Percentiles rank a stretch among this genome's conserved stretches.
These are phyloP conservation scores for Gadus macrocephalus DNA, from an alignment of 2,113 vertebrate genomes.

Conservation along the genomic window DNA sequence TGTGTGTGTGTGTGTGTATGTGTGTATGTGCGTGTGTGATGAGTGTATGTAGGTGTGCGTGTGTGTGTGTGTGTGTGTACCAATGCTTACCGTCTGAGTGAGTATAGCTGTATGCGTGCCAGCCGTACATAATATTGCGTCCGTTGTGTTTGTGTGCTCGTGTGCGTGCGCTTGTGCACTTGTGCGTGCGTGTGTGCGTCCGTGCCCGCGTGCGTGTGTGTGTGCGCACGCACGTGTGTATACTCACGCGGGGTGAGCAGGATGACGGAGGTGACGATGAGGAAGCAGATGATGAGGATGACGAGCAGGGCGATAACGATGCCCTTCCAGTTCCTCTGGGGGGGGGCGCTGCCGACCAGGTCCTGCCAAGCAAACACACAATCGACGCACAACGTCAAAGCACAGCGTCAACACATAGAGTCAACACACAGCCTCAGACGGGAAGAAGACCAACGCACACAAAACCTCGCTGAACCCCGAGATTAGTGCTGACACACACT, in stretches of 20 bases:
- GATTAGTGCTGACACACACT: neutral
- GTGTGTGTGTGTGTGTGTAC: neutral
- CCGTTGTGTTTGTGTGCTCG: neutral
- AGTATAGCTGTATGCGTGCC: neutral
- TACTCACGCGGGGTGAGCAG: conserved; percentile 90
- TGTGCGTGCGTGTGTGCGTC: neutral
- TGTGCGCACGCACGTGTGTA: conserved; percentile 2
- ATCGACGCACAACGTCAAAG: neutral
- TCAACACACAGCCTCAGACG: neutral
- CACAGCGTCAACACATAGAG: conserved; percentile 1
- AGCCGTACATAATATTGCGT: neutral
- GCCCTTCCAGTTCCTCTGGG: conserved; percentile 98
- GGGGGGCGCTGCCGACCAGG: conserved; percentile 91
- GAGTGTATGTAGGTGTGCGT: neutral
- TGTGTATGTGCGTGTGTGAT: neutral
- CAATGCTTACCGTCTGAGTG: neutral
- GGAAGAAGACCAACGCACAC: neutral
- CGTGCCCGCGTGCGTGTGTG: neutral
- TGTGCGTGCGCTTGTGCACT: neutral
- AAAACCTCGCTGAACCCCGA: neutral
- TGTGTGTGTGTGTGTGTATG: neutral
- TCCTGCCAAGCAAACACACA: conserved; percentile 73
- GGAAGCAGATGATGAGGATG: conserved; percentile 94
- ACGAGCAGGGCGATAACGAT: conserved; percentile 97
- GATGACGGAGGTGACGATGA: conserved; percentile 98